phyloP scores from a whole-genome alignment of 2,888 invertebrate species.

The Eudasyphora cyanicolor region DNA sequence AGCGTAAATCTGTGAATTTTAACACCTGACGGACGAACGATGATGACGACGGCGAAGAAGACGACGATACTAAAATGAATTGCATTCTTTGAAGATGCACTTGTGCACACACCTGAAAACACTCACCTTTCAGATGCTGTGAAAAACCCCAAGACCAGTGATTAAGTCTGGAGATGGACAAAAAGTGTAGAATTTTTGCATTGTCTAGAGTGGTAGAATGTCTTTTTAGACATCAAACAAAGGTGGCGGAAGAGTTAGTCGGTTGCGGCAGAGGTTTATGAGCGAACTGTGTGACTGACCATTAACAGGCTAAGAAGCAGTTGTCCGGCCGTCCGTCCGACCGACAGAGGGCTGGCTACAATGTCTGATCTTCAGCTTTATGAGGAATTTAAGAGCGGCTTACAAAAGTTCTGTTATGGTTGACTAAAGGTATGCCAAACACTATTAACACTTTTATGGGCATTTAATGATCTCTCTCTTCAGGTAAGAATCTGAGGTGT shows the following conservation, averaged over 20 bases:
- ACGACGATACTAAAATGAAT: slow-evolving; percentile 50
- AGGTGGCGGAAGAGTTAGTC: too few species aligned
- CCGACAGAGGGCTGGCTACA: not conserved
- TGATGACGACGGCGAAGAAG: slow-evolving; percentile 27
- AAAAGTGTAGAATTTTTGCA: slow-evolving; percentile 50
- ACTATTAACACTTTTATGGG: slow-evolving; percentile 67
- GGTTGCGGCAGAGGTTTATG: not conserved
- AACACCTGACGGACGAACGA: slow-evolving; percentile 69
- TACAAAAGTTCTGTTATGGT: slow-evolving; percentile 49
- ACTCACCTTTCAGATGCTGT: too few species aligned
- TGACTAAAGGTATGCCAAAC: slow-evolving; percentile 57
- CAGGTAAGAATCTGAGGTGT: slow-evolving; percentile 3
- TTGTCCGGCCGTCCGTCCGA: too few species aligned
- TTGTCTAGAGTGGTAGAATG: too few species aligned
- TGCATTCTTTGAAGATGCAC: slow-evolving; percentile 63
- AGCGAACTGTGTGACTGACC: not conserved
- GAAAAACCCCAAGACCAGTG: slow-evolving; percentile 22
- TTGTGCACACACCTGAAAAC: slow-evolving; percentile 62
- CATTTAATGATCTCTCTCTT: slow-evolving; percentile 63
- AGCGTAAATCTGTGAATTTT: slow-evolving; percentile 66
- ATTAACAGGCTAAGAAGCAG: not conserved
- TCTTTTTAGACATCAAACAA: too few species aligned
- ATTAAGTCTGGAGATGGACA: slow-evolving; percentile 44
- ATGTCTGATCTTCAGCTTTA: slow-evolving; percentile 21
- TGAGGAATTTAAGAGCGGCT: slow-evolving; percentile 50